phyloP scores from a whole-genome alignment of 2,113 vertebrate species.

The Brachyistius frenatus region DNA sequence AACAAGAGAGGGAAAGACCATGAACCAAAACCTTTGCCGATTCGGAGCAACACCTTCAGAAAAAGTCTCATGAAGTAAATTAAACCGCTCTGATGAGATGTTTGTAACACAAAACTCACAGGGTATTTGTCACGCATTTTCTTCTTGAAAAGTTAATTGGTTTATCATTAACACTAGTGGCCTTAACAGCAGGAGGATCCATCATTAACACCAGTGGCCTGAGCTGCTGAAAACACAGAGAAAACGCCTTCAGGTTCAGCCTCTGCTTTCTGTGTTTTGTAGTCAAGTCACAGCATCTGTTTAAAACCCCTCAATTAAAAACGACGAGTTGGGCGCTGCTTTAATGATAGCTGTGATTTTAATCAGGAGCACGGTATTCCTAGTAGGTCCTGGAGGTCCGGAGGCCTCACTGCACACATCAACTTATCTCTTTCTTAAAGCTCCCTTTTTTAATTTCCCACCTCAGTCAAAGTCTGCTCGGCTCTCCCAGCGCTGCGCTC shows the following conservation, averaged over 20 bases:
- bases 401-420: conserved; percentile 79
- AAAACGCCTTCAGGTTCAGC: conserved; percentile 50
- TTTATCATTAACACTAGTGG: conserved; percentile 72
- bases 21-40: conserved; percentile 23
- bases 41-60: conserved; percentile 45
- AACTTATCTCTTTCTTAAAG: conserved; percentile 82
- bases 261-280: conserved; percentile 54
- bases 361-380: conserved; percentile 81
- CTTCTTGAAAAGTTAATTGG: conserved; percentile 65
- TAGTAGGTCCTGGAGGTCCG: conserved; percentile 79
- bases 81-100: conserved; percentile 53
- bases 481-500: conserved; percentile 50
- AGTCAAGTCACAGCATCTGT: conserved; percentile 74
- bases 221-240: conserved; percentile 57
- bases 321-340: conserved; percentile 55
- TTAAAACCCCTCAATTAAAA: conserved; percentile 81
- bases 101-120: conserved; percentile 43
- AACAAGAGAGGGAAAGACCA: conserved; percentile 18
- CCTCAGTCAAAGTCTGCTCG: conserved; percentile 78
- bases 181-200: conserved; percentile 63
- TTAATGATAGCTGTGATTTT: conserved; percentile 83
- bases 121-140: conserved; percentile 50
- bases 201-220: conserved; percentile 67
- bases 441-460: conserved; percentile 83
- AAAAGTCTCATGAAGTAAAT: conserved; percentile 18